Evolutionary conservation across 2,888 invertebrate genomes (phyloP), one percentile per base, ranked within the genome.

Genomic region (Pammene fasciana): DNA sequence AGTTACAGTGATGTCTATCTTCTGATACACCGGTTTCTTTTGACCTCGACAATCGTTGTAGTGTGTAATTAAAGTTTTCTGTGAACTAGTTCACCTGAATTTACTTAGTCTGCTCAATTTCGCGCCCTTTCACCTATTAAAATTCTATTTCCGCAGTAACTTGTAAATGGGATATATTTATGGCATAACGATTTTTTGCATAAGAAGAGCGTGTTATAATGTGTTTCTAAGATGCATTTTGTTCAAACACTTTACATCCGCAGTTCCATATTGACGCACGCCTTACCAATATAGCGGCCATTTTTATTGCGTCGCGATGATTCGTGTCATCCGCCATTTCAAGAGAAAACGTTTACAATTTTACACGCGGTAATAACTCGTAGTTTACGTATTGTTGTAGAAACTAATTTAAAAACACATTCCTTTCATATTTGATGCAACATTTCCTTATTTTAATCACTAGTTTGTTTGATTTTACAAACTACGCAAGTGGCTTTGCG

Each of bases 321-420:
- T 89, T 92, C 91, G 91, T 92, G 92, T 91, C 92, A 92, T 90
- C 92, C 92, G 92, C 92, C 92, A 92, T 92, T 92, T 89, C 82
- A 86, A 86, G 86, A 83, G 82, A 81, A 85, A 88, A 88, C 81
- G 78, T 82, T 82, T 78, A 74, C 79, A 78, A 78, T 82, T 83
- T 70, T 80, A 81, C 78, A 78, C 79, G 78, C 78, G 81, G 82
- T 75, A 81, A 79, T 70, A 80, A 78, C 90, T 87, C 90, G 82
- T 76, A 71, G 77, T 80, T 79, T 81, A 77, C 73, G 72, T 80
- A 76, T 79, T 72, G 71, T 79, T 77, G 70, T 81, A 73, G 71
- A 83, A 84, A 86, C 77, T 68, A 76, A 75, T 78, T 76, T 76
- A 83, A 75, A 76, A 82, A 77, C 89, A 90, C 87, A 86, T 87